A percentile compares a stretch with the other conserved stretches of the same genome.
phyloP scores from a whole-genome alignment of 92 coral and sea anemone genomes.

The Epizoanthus stellaris region DNA sequence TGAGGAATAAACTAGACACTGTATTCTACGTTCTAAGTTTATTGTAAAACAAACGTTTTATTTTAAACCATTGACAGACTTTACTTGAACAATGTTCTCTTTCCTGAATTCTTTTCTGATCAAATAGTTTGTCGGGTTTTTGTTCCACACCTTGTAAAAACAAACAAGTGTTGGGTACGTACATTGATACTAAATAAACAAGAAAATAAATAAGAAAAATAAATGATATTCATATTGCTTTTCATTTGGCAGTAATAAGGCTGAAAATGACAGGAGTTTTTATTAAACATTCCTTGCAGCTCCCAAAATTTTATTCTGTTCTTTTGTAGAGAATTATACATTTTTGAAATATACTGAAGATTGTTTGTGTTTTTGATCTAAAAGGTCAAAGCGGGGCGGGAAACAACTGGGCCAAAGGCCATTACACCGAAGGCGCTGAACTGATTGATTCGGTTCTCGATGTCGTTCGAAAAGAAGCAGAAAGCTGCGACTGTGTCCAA shows the following conservation, averaged over 20 bases:
- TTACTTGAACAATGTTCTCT: background rate
- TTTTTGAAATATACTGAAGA: background rate
- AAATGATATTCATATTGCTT: too few relatives aligned
- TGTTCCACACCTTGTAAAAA: too few relatives aligned
- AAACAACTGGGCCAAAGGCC: slow-evolving; percentile 96
- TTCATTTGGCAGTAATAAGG: too few relatives aligned
- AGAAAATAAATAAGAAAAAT: too few relatives aligned
- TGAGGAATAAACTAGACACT: background rate
- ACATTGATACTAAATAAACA: too few relatives aligned
- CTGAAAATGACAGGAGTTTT: too few relatives aligned
- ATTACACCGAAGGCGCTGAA: slow-evolving; percentile 93
- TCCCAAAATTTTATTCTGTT: background rate
- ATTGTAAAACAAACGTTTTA: background rate
- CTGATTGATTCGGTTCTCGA: slow-evolving; percentile 83
- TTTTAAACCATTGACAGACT: background rate
- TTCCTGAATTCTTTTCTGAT: background rate
- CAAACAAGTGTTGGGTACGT: too few relatives aligned
- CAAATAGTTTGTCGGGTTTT: too few relatives aligned
- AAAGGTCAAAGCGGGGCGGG: slow-evolving; percentile 94
- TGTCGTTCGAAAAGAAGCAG: slow-evolving; percentile 90
- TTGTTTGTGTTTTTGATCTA: background rate
- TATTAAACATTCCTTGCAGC: background rate
- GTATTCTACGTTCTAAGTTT: background rate
- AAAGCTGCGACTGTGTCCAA: slow-evolving; percentile 88
- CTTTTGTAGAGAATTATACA: background rate